Evolutionary conservation across 2,113 vertebrate genomes (phyloP).

Genomic region (Guaruba guarouba): DNA sequence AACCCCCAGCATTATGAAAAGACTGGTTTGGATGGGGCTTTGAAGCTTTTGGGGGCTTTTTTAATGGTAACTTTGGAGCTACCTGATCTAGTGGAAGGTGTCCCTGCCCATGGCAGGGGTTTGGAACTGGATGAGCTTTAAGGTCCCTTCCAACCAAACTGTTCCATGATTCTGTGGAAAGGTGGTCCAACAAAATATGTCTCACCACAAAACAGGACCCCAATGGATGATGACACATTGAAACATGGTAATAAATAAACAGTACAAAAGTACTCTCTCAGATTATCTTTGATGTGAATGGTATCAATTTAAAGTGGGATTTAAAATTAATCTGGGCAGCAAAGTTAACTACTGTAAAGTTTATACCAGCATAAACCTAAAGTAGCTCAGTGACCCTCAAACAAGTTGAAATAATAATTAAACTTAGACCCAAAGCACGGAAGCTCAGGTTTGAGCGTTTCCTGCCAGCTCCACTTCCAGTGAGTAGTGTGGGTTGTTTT

Average conservation of each 20-base stretch:
- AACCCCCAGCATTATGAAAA: neutral
- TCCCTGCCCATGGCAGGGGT: neutral
- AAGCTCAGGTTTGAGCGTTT: neutral
- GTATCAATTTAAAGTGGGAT: neutral
- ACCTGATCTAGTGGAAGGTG: neutral
- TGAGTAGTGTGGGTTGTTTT: neutral
- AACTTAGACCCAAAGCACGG: neutral
- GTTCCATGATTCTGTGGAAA: neutral
- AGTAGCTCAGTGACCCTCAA: neutral
- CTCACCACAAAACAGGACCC: neutral
- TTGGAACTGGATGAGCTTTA: neutral
- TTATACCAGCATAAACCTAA: neutral
- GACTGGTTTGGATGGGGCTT: neutral
- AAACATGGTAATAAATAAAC: neutral
- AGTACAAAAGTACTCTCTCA: neutral
- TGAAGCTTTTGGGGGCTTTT: too few relatives aligned
- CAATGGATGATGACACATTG: neutral
- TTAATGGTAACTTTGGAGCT: neutral
- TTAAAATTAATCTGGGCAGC: neutral
- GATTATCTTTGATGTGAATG: neutral
- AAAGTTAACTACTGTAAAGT: neutral
- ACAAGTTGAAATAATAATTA: neutral
- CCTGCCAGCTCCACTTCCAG: neutral
- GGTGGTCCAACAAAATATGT: neutral
- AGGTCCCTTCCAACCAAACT: neutral